Percentiles rank a stretch among this genome's conserved stretches.
Conservation (phyloP, 2,797 vertebrate genomes). For the Acridotheres tristis region DNA sequence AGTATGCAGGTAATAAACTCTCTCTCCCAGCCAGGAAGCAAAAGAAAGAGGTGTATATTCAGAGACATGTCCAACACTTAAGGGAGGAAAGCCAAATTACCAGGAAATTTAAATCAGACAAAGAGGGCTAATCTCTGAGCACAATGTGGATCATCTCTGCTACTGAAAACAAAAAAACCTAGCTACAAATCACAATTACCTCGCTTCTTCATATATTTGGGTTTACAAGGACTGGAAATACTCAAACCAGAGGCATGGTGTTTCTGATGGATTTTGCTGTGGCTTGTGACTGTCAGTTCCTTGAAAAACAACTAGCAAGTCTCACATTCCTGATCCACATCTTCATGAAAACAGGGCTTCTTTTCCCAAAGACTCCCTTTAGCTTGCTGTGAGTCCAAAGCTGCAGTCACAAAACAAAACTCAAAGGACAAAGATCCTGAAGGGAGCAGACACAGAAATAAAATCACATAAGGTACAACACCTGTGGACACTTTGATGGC, state of each 20-base stretch:
- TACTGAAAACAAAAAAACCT: not conserved
- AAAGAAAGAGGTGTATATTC: not conserved
- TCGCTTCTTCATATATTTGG: not conserved
- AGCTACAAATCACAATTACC: not conserved
- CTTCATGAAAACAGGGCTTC: not conserved
- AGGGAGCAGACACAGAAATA: not conserved
- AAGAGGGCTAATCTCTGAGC: not conserved
- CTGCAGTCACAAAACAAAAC: not conserved
- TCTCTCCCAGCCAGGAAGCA: not conserved
- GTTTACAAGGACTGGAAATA: not conserved
- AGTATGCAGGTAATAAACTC: not conserved
- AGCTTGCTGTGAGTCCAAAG: not conserved
- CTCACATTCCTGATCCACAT: not conserved
- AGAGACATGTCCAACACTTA: not conserved
- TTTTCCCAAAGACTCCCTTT: not conserved
- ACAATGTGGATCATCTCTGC: not conserved
- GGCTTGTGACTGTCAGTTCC: not conserved
- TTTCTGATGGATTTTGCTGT: not conserved
- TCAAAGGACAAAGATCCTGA: not conserved
- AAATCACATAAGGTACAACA: not conserved
- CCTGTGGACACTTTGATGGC: not conserved
- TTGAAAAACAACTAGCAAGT: not conserved
- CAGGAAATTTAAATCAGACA: not conserved
- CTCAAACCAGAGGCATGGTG: not conserved
- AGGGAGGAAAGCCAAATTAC: not conserved